phyloP scores from a whole-genome alignment of 2,888 invertebrate species.

The Ophioninae sp. region DNA sequence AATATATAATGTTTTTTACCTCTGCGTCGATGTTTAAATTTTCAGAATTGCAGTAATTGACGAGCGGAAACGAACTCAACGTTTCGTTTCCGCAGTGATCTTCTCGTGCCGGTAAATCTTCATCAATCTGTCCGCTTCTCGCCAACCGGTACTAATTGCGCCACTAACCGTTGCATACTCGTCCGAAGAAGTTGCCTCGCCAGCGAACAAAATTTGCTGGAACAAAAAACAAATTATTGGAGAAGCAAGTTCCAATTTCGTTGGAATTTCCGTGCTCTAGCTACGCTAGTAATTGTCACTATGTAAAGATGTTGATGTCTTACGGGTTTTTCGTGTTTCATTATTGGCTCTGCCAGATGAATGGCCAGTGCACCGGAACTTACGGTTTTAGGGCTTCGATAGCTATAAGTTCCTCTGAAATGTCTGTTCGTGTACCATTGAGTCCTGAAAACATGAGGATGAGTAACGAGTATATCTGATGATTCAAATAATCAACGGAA shows the following conservation, averaged over 20 bases:
- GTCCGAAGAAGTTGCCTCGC: conserved; percentile 85
- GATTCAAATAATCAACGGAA: background rate
- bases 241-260: background rate
- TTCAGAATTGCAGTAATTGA: background rate
- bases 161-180: conserved; percentile 86
- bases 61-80: background rate
- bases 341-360: conserved; percentile 83
- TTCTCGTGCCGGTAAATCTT: background rate
- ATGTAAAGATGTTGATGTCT: conserved; percentile 7
- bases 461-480: background rate
- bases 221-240: conserved; percentile 24
- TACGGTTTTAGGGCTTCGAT: conserved; percentile 82
- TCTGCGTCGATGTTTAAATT: background rate
- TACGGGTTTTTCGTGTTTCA: conserved; percentile 76
- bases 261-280: background rate
- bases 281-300: too few species aligned
- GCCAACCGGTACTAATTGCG: conserved; percentile 86
- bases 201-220: conserved; percentile 85
- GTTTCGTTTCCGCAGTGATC: background rate
- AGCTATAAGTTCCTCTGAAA: conserved; percentile 88
- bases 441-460: conserved; percentile 82
- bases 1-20: too few species aligned
- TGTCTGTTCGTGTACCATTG: conserved; percentile 87
- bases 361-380: conserved; percentile 80
- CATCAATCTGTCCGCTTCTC: conserved; percentile 85